Evolutionary conservation across 2,113 vertebrate genomes (phyloP).

Genomic region (Synodontis membranacea): DNA sequence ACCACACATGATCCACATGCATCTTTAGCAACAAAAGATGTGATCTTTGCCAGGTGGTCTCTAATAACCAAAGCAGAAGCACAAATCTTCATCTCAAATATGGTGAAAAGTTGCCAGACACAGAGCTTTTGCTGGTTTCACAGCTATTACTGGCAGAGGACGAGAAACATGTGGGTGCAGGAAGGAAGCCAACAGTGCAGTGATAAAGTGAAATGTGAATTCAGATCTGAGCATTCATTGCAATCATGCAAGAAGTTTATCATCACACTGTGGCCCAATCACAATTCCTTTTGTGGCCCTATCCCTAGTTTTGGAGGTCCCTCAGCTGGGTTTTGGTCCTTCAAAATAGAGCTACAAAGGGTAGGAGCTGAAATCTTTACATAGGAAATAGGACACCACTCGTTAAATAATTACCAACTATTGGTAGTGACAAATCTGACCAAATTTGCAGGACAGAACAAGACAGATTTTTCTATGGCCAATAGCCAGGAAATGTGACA

Average conservation of each 20-base stretch:
- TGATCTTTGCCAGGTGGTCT: neutral
- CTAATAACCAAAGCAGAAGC: neutral
- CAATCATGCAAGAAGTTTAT: neutral
- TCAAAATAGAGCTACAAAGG: too few species aligned
- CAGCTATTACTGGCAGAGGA: conserved; percentile 15
- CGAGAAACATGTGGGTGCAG: conserved; percentile 14
- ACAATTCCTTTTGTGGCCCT: too few species aligned
- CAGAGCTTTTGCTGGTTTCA: conserved; percentile 11
- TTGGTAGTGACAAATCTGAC: too few species aligned
- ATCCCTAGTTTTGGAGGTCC: too few species aligned
- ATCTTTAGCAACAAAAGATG: neutral
- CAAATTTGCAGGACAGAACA: too few species aligned
- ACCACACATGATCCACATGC: neutral
- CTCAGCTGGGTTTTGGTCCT: too few species aligned
- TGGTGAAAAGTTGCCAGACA: conserved; percentile 8
- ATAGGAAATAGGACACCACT: too few species aligned
- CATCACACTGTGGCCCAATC: neutral
- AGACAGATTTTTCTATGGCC: too few species aligned
- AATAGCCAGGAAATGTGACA: too few species aligned
- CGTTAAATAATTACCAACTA: too few species aligned
- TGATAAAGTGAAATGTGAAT: neutral
- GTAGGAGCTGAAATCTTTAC: too few species aligned
- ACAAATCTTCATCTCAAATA: neutral
- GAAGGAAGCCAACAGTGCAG: neutral
- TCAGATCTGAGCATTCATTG: conserved; percentile 4